Evolutionary conservation across 2,888 invertebrate genomes (phyloP).

Genomic region (Hyposoter dolosus): DNA sequence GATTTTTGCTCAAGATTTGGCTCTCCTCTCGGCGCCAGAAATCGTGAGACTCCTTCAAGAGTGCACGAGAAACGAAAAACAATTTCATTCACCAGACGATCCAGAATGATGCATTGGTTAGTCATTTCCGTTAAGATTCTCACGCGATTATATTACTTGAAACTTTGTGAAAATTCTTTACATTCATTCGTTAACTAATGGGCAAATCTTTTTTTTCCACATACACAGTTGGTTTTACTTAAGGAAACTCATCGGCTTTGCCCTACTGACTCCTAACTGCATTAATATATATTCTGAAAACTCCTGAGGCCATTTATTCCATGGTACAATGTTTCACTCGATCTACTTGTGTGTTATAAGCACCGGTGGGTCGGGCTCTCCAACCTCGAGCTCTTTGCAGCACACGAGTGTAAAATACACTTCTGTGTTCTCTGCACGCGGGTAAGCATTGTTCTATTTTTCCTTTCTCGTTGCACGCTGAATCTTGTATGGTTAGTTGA

Average conservation of each 20-base stretch:
- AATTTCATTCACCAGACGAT: not conserved
- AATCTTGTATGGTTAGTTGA: constrained; percentile 62
- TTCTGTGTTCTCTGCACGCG: constrained; percentile 40
- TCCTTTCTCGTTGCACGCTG: constrained; percentile 51
- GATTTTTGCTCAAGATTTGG: constrained; percentile 54
- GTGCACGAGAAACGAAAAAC: not conserved
- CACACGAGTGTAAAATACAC: constrained; percentile 56
- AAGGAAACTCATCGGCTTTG: constrained; percentile 23
- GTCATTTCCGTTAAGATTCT: not conserved
- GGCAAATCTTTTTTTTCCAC: not conserved
- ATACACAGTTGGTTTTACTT: constrained; percentile 5
- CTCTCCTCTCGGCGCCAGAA: not conserved
- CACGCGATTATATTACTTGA: not conserved
- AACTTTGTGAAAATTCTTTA: not conserved
- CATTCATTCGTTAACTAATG: not conserved
- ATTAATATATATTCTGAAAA: constrained; percentile 70
- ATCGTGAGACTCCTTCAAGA: not conserved
- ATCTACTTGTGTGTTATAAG: constrained; percentile 53
- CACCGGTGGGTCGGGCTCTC: constrained; percentile 27
- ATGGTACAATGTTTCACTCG: constrained; percentile 68
- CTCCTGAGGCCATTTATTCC: constrained; percentile 70
- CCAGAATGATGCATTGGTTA: not conserved
- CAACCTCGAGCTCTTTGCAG: constrained; percentile 51
- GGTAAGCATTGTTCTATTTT: constrained; percentile 41
- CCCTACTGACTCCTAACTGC: constrained; percentile 65